Percentiles rank a stretch among this genome's conserved stretches.
Evolutionary conservation across 2,888 invertebrate genomes (phyloP).

Genomic region (Sphaerophoria taeniata): DNA sequence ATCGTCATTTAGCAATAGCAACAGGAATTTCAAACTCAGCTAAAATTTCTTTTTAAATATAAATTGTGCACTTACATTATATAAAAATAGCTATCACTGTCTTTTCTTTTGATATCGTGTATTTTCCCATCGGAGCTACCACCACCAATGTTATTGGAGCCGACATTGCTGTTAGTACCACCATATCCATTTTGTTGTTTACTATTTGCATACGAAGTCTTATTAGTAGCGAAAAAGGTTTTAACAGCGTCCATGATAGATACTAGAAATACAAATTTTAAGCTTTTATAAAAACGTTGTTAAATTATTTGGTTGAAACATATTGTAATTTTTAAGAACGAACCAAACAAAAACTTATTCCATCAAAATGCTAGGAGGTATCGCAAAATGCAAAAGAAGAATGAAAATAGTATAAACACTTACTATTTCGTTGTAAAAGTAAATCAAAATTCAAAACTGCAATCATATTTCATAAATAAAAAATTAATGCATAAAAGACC

Average conservation of each 20-base stretch:
- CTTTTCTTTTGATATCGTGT: slow-evolving; percentile 78
- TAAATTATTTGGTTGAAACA: too few species aligned
- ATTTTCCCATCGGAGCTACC: slow-evolving; percentile 75
- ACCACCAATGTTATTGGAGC: slow-evolving; percentile 70
- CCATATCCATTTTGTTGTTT: slow-evolving; percentile 74
- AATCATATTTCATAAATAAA: too few species aligned
- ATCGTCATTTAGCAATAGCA: too few species aligned
- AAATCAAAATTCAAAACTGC: too few species aligned
- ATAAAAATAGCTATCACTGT: slow-evolving; percentile 81
- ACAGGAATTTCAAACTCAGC: too few species aligned
- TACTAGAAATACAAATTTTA: slow-evolving; percentile 29
- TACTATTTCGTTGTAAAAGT: too few species aligned
- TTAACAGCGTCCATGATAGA: slow-evolving; percentile 79
- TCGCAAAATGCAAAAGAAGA: too few species aligned
- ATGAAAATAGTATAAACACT: too few species aligned
- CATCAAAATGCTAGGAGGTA: too few species aligned
- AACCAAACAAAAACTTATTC: too few species aligned
- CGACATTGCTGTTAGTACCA: slow-evolving; percentile 43
- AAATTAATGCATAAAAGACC: too few species aligned
- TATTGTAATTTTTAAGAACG: too few species aligned
- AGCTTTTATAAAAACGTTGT: not conserved
- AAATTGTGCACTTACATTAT: slow-evolving; percentile 80
- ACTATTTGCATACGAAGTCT: slow-evolving; percentile 75
- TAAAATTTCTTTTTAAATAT: not conserved
- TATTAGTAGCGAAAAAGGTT: slow-evolving; percentile 79